A percentile compares a stretch with the other conserved stretches of the same genome.
Conservation (phyloP, 2,113 vertebrate species). For the Egretta garzetta region DNA sequence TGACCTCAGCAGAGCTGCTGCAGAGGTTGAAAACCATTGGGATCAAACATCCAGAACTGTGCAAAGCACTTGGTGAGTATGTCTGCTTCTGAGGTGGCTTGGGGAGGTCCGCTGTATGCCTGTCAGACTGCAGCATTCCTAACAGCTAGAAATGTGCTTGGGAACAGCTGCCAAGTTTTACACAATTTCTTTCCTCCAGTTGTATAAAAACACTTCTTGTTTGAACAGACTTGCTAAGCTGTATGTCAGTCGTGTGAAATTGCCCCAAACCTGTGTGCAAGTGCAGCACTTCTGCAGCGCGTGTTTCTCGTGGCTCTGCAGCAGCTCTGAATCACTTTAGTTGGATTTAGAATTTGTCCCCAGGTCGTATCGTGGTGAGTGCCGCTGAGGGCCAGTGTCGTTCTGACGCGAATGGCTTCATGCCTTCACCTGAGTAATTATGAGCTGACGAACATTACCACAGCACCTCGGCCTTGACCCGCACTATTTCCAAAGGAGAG, state of each 20-base stretch:
- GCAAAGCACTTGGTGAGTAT: conserved; percentile 92
- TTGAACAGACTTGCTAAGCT: background rate
- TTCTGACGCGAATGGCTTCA: background rate
- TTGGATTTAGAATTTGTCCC: conserved; percentile 5
- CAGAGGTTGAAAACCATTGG: conserved; percentile 93
- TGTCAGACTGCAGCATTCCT: background rate
- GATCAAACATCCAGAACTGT: conserved; percentile 92
- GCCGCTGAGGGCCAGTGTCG: background rate
- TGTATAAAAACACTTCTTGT: background rate
- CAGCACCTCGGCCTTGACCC: background rate
- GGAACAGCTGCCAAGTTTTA: background rate
- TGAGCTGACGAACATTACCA: background rate
- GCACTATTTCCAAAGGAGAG: conserved; percentile 10
- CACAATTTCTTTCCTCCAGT: background rate
- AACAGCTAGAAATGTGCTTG: background rate
- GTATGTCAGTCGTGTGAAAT: background rate
- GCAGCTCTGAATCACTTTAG: background rate
- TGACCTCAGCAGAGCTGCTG: conserved; percentile 92
- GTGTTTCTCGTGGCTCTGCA: background rate
- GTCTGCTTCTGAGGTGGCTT: background rate
- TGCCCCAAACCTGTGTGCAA: background rate
- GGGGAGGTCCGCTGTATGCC: background rate
- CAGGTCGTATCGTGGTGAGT: background rate
- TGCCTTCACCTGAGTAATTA: conserved; percentile 12
- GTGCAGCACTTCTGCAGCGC: background rate